Evolutionary conservation across 2,888 invertebrate species (phyloP).

Genomic region (Phyllotreta striolata): DNA sequence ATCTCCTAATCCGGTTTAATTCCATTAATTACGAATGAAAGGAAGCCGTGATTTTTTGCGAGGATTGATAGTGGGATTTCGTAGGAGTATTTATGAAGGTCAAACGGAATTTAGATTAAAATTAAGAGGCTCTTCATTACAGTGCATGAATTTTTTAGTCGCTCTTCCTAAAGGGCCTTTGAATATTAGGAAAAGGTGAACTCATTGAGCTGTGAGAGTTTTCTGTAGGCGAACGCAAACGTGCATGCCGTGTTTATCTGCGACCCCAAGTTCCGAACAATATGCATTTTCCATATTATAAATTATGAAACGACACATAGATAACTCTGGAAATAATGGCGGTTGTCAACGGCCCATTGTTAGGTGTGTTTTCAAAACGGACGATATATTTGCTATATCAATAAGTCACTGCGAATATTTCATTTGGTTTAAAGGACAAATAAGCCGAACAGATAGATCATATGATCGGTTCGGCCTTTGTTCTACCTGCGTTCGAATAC

Average conservation of each 20-base stretch:
- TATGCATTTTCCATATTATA: constrained; percentile 52
- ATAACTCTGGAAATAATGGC: constrained; percentile 48
- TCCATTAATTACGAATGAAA: no score
- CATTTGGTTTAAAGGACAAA: constrained; percentile 39
- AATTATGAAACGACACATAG: constrained; percentile 50
- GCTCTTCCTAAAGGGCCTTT: no score
- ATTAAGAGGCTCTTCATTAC: no score
- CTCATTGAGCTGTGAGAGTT: background rate
- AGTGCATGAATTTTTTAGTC: no score
- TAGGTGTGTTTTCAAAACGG: constrained; percentile 34
- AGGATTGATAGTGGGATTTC: no score
- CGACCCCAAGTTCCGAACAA: constrained; percentile 42
- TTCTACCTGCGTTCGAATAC: constrained; percentile 9
- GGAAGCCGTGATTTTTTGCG: no score
- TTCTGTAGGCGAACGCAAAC: background rate
- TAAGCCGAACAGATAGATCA: constrained; percentile 36
- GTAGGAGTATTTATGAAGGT: no score
- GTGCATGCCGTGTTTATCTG: constrained; percentile 42
- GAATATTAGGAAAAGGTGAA: background rate
- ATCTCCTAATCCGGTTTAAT: background rate
- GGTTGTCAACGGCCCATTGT: constrained; percentile 50
- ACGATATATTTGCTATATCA: constrained; percentile 33
- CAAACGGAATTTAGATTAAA: no score
- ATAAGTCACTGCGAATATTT: constrained; percentile 43
- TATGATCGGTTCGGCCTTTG: constrained; percentile 30